Conservation (phyloP, 1,140 invertebrate genomes). For the Hyles euphorbiae region DNA sequence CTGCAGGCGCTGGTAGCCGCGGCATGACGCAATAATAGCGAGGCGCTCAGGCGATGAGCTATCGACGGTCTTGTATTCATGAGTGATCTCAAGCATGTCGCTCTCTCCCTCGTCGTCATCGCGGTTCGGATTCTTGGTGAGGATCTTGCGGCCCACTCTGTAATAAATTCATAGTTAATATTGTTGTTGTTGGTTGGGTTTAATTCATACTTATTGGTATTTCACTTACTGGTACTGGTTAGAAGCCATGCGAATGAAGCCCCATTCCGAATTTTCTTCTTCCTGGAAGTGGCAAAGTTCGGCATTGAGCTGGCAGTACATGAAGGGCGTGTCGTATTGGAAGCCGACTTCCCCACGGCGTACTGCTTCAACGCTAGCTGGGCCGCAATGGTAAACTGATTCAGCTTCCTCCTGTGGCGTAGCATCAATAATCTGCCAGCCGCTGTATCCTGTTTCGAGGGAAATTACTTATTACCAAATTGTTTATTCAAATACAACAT, state of each 20-base stretch:
- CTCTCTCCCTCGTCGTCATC: slow-evolving; percentile 79
- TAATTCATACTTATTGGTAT: too few species aligned
- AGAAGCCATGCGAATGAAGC: slow-evolving; percentile 77
- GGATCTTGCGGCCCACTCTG: slow-evolving; percentile 83
- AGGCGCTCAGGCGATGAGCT: slow-evolving; percentile 79
- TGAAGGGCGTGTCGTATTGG: slow-evolving; percentile 84
- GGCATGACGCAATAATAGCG: slow-evolving; percentile 79
- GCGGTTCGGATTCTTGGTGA: slow-evolving; percentile 81
- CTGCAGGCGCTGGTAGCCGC: slow-evolving; percentile 76
- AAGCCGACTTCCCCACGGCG: slow-evolving; percentile 84
- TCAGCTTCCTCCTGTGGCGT: slow-evolving; percentile 86
- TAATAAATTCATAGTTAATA: slow-evolving; percentile 19
- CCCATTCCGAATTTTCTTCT: slow-evolving; percentile 80
- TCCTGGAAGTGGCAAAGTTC: slow-evolving; percentile 83
- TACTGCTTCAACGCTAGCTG: slow-evolving; percentile 83
- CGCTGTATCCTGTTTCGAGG: slow-evolving; percentile 78
- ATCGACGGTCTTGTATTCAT: slow-evolving; percentile 83
- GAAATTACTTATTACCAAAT: not conserved
- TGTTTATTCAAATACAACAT: not conserved
- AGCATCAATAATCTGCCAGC: slow-evolving; percentile 88
- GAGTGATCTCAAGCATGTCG: slow-evolving; percentile 82
- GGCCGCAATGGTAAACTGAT: slow-evolving; percentile 81
- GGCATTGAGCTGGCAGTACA: slow-evolving; percentile 88
- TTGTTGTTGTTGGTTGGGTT: too few species aligned
- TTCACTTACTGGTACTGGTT: slow-evolving; percentile 80